These are phyloP conservation scores for Botrylloides violaceus DNA, from an alignment of 23 tunicate genomes.

Conservation along the genomic window DNA sequence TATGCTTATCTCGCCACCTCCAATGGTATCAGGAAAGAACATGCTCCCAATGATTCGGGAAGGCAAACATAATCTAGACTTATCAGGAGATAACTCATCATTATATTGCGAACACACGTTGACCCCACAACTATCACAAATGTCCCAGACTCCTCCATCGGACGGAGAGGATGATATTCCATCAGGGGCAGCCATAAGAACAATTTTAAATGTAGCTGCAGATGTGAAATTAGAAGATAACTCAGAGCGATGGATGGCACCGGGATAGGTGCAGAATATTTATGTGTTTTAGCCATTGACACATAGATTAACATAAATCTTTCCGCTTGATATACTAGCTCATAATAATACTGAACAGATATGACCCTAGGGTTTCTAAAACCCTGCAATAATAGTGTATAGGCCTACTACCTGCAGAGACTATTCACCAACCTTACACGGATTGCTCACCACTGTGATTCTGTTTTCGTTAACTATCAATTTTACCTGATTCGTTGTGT, in stretches of 20 bases:
- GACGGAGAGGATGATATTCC: constrained; percentile 17
- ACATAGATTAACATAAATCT: too few species aligned
- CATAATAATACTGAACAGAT: too few species aligned
- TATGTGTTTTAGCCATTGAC: too few species aligned
- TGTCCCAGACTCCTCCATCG: constrained; percentile 1
- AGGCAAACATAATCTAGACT: neutral
- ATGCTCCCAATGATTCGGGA: constrained; percentile 16
- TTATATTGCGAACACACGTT: neutral
- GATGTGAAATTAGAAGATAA: constrained; percentile 1
- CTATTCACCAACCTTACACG: too few species aligned
- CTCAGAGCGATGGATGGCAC: constrained; percentile 24
- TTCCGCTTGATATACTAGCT: too few species aligned
- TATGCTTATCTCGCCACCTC: constrained; percentile 9
- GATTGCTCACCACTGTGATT: too few species aligned
- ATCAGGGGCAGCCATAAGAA: constrained; percentile 14
- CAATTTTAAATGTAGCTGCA: constrained; percentile 2
- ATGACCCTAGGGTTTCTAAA: too few species aligned
- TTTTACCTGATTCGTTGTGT: too few species aligned
- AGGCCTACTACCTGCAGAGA: too few species aligned
- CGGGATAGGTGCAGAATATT: too few species aligned
- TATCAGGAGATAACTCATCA: neutral
- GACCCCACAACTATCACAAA: neutral
- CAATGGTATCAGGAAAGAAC: constrained; percentile 22
- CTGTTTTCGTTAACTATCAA: too few species aligned
- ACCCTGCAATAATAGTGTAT: too few species aligned